Conservation (phyloP, 2,888 invertebrate species). For the Mimachlamys varia region DNA sequence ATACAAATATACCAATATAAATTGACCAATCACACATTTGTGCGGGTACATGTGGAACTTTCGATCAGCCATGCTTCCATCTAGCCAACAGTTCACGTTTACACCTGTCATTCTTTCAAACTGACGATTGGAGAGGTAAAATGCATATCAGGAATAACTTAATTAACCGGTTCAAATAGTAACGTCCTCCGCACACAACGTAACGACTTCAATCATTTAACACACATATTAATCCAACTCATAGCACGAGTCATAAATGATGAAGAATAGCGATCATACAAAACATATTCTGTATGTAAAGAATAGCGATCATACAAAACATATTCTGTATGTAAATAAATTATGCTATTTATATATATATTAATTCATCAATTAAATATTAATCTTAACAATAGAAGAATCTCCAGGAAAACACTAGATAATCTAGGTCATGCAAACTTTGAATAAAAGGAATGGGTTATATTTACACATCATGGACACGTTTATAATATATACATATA, state of each 20-base stretch:
- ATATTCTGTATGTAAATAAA: slow-evolving; percentile 1
- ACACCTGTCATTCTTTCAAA: background rate
- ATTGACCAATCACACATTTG: background rate
- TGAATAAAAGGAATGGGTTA: background rate
- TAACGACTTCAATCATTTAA: background rate
- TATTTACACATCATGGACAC: background rate
- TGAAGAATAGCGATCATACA: background rate
- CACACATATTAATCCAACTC: background rate
- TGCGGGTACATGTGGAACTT: background rate
- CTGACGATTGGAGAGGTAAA: background rate
- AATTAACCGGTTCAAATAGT: background rate
- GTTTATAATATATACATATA: background rate
- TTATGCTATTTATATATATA: background rate
- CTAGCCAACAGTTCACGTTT: background rate
- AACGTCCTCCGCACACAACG: background rate
- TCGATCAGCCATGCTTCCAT: background rate
- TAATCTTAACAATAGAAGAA: background rate
- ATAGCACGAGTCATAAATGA: background rate
- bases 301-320: background rate
- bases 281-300: slow-evolving; percentile 15
- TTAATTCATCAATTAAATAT: background rate
- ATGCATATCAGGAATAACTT: background rate
- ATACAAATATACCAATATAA: background rate
- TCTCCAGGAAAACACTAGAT: background rate
- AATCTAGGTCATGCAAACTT: background rate